Percentiles rank a stretch among this genome's conserved stretches.
phyloP scores from a whole-genome alignment of 2,113 vertebrate genomes.

The Hypomesus transpacificus region DNA sequence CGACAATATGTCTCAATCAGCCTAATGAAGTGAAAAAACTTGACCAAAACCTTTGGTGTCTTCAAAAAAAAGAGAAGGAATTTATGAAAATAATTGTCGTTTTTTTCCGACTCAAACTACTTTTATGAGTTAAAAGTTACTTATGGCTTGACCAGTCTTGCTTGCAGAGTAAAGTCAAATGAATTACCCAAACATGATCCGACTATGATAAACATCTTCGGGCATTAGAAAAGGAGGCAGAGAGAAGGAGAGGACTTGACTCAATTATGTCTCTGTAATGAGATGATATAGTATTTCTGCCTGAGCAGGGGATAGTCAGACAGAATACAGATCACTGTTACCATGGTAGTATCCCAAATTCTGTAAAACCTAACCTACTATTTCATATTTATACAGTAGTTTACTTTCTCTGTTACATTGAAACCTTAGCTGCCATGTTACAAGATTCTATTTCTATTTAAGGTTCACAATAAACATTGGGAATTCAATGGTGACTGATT shows the following conservation, averaged over 20 bases:
- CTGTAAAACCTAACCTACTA: too few relatives aligned
- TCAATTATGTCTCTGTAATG: conserved; percentile 23
- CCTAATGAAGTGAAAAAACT: not conserved
- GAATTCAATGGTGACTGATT: not conserved
- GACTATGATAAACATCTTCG: conserved; percentile 18
- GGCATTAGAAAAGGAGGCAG: conserved; percentile 12
- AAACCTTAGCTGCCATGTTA: too few relatives aligned
- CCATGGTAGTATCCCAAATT: too few relatives aligned
- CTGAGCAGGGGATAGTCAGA: conserved; percentile 1
- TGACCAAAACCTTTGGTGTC: not conserved
- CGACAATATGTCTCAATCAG: not conserved
- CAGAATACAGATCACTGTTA: not conserved
- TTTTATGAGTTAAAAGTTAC: conserved; percentile 1
- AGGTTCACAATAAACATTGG: too few relatives aligned
- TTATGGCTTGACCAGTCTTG: not conserved
- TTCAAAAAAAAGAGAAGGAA: too few relatives aligned
- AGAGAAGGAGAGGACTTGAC: conserved; percentile 8
- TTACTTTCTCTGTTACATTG: too few relatives aligned
- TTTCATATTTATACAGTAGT: too few relatives aligned
- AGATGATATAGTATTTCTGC: conserved; percentile 6
- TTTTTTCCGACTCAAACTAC: too few relatives aligned
- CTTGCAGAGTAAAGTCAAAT: not conserved
- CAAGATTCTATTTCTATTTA: too few relatives aligned
- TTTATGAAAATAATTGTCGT: too few relatives aligned
- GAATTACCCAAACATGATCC: conserved; percentile 11